Percentiles rank a stretch among this genome's conserved stretches.
These are phyloP conservation scores for Boloria euphrosyne DNA, from an alignment of 2,888 invertebrate genomes.

Conservation along the genomic window DNA sequence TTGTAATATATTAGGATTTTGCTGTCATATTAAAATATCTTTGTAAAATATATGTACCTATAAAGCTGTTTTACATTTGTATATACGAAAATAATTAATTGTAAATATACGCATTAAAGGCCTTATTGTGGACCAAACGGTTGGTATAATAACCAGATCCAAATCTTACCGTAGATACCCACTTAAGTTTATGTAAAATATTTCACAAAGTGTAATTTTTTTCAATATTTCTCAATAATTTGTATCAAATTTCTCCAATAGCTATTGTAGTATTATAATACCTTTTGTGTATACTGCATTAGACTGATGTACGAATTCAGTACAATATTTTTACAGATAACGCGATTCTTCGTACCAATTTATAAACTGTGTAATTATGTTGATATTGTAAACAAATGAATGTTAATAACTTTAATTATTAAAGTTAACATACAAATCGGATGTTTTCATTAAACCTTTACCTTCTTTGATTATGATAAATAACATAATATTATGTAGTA, in stretches of 20 bases:
- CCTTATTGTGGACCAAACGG: constrained; percentile 77
- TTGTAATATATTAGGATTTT: constrained; percentile 14
- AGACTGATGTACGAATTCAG: constrained; percentile 24
- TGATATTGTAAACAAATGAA: constrained; percentile 21
- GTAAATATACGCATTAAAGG: constrained; percentile 50
- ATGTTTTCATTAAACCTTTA: background rate
- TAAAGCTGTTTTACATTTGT: constrained; percentile 28
- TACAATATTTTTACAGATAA: constrained; percentile 25
- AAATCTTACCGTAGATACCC: constrained; percentile 16
- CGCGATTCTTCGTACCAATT: constrained; percentile 25
- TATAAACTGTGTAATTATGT: constrained; percentile 23
- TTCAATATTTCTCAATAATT: too few species aligned
- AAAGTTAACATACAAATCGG: constrained; percentile 28
- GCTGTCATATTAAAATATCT: constrained; percentile 19
- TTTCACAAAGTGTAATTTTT: too few species aligned
- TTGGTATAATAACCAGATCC: constrained; percentile 33
- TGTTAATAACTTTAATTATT: constrained; percentile 31
- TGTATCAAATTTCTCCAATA: background rate
- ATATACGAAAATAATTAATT: constrained; percentile 27
- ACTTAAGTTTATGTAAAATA: background rate
- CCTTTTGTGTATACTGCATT: constrained; percentile 5
- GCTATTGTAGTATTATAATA: background rate
- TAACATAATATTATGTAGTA: too few species aligned
- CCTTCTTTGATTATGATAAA: background rate
- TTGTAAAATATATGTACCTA: constrained; percentile 14